Base-by-base conservation (phyloP, 2,113 vertebrate genomes). In the Catharus bicknelli region DNA sequence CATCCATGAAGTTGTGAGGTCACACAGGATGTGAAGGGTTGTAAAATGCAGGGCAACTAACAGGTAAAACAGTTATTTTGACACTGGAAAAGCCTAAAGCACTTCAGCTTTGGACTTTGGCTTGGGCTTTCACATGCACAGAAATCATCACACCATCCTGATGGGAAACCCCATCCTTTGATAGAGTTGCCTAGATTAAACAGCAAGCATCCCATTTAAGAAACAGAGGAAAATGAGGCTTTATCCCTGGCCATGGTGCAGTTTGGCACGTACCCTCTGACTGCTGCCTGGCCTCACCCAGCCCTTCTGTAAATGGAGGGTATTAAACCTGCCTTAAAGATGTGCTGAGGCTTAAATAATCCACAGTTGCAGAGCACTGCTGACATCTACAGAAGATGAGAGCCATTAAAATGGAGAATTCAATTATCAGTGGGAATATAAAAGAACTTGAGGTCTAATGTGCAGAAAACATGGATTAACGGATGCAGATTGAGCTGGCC, bases 311-410 rank as follows among this genome's bases (percentile, higher is more conserved):
- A 91, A 85, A 83, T 36, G 16, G 18, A 36, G 58, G 45, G 57
- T 55, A 83, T 74, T 80, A 93, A 91, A 80, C 59, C 55, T 86
- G 80, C 76, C 72, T 90, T 87, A 59, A 69, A 94, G 75, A 63
- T 88, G 68, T 86, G 72, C 75, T 86, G 91, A 81, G 43, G 82
- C 57, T 94, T 86, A 88, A 92, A 76, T 86, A 95, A 91, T 70
- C 40, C 67, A 74, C 75, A 69, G 36, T 74, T 83, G 87, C 54
- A 74, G 43, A 76, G 54, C 57, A 80, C 34, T 80, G 68, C 77
- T 94, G 85, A 77, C 64, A 86, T 72, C 47, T 70, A 66, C 79
- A 83, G 86, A 91, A 90, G 84, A 77, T 62, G 72, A 90, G 55
- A 91, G 67, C 45, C 43, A 72, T 47, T 72, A 42, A 81, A 93